These are phyloP conservation scores for Trilocha varians DNA, from an alignment of 2,888 invertebrate species.

Conservation along the genomic window DNA sequence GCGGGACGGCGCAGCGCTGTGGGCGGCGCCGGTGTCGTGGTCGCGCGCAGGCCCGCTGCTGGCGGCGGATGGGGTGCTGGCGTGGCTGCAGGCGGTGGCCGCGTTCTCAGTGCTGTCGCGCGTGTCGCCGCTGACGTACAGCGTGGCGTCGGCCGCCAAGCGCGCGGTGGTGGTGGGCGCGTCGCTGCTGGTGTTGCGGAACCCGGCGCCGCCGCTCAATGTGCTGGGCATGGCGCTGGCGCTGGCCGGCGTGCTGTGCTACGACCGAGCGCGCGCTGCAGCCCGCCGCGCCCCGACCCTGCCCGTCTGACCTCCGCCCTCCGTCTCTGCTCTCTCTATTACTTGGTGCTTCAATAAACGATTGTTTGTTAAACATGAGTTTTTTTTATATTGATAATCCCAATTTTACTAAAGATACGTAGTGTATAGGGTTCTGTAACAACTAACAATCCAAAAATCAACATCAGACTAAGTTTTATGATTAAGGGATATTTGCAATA, in stretches of 20 bases:
- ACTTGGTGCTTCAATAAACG: no score
- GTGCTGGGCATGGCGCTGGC: slow-evolving; percentile 93
- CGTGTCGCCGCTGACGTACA: slow-evolving; percentile 95
- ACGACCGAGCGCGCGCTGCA: slow-evolving; percentile 75
- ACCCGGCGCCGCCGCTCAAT: slow-evolving; percentile 92
- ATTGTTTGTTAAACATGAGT: no score
- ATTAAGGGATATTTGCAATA: no score
- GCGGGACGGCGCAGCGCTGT: slow-evolving; percentile 25
- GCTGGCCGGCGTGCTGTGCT: slow-evolving; percentile 89
- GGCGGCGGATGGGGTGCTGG: slow-evolving; percentile 84
- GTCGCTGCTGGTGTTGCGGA: slow-evolving; percentile 88
- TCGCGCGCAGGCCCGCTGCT: slow-evolving; percentile 27
- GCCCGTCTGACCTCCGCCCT: slow-evolving; percentile 31
- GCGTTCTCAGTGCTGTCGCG: slow-evolving; percentile 94
- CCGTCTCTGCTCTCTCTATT: no score
- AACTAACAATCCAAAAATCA: no score
- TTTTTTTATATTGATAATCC: no score
- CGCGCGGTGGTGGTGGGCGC: slow-evolving; percentile 92
- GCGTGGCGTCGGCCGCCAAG: slow-evolving; percentile 96
- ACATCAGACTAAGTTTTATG: no score
- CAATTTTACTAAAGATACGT: no score
- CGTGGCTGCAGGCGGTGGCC: slow-evolving; percentile 95
- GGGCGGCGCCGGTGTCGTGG: slow-evolving; percentile 19
- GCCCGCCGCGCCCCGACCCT: slow-evolving; percentile 21
- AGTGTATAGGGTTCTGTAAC: no score